phyloP scores from a whole-genome alignment of 2,888 invertebrate species.

The Antheraea assamensis region DNA sequence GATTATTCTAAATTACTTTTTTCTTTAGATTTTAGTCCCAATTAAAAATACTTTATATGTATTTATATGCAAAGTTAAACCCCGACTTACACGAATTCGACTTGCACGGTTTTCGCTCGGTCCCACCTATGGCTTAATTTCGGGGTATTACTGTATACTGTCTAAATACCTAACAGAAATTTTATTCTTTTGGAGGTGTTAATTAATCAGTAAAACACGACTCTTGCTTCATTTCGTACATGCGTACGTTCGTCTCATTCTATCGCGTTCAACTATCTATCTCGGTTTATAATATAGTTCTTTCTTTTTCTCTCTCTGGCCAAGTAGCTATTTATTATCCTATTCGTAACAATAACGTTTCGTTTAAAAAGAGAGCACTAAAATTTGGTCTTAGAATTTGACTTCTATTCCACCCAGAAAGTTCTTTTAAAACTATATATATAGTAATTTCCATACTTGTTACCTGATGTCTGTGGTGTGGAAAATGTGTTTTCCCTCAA shows the following conservation, averaged over 20 bases:
- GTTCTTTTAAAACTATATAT: neutral
- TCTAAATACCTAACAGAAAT: no score
- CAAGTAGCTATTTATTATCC: neutral
- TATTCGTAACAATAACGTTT: neutral
- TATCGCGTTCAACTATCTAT: neutral
- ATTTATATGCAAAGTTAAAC: no score
- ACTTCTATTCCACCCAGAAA: neutral
- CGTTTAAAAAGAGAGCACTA: neutral
- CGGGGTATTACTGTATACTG: no score
- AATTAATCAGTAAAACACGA: no score
- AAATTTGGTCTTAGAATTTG: neutral
- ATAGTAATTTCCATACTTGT: slow-evolving; percentile 23
- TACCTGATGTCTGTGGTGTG: slow-evolving; percentile 31
- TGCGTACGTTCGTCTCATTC: neutral
- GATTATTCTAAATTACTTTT: no score
- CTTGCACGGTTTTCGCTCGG: no score
- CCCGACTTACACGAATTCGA: no score
- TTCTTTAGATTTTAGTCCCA: no score
- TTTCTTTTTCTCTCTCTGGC: neutral
- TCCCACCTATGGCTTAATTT: no score
- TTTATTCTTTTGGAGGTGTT: no score
- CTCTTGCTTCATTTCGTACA: neutral
- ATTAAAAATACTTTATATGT: no score
- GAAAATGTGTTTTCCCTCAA: slow-evolving; percentile 32
- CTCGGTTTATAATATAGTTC: neutral